Evolutionary conservation across 1,140 invertebrate species (phyloP), one percentile per base, ranked within the genome.

Genomic region (Zaprionus taronus): DNA sequence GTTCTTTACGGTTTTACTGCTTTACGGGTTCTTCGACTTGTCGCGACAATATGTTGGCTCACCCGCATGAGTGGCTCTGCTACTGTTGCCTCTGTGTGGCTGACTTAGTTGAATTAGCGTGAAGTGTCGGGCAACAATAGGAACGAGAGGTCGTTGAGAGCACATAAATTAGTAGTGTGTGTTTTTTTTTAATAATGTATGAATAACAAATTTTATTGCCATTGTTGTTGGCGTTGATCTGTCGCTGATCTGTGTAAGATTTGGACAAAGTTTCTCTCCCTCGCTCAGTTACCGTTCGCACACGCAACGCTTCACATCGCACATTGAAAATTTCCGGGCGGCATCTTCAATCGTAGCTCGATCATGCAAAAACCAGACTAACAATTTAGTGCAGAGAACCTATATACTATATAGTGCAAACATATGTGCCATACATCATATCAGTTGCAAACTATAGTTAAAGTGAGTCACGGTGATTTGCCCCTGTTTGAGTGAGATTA

Each of bases 141-240:
- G 36, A 66, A 56, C 44, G 79, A 66, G 76, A 56, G 53, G 68
- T 58, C 58, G 68, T 69, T 41, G 64, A 38, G 75, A 73, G 80
- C 80, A 56, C 58, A 68, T 66, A 83, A 83, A 76, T 83, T 83
- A 77, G 81, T 80, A 77, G 71, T 80, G 72, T 83, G 72, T 73
- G n/a, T 77, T 74, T 79, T 83, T 83, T 57, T 77, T 71, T 34
- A 26, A 17, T 58, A 67, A 67, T 58, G 26, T 47, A 58, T 67
- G 49, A 58, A 67, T 58, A 58, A 49, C 64, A 63, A 34, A 34
- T 57, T 81, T 73, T 69, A 68, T 81, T 72, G 60, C 53, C 58
- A 58, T 65, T 78, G 53, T 73, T 67, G 55, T 49, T 60, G 62
- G 38, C 24, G 14, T 14, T 57, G 58, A 41, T 70, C 53, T 28